Evolutionary conservation across 2,797 vertebrate species (phyloP).

Genomic region (Myotis planiceps): DNA sequence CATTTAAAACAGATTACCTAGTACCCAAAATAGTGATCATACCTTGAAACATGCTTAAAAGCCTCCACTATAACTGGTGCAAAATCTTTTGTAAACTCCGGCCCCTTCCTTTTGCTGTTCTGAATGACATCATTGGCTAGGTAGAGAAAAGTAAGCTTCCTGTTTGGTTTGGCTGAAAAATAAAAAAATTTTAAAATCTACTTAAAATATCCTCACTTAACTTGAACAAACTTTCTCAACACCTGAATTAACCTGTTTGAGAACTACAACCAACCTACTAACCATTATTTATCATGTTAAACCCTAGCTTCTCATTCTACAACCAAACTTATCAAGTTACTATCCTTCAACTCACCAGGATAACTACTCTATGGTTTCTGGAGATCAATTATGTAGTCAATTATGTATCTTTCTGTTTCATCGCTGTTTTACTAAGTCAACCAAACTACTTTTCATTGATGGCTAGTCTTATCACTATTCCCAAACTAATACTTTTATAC

Average conservation of each 20-base stretch:
- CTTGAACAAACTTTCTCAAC: neutral
- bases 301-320: slow-evolving; percentile 1
- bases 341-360: neutral
- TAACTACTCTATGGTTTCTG: neutral
- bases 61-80: slow-evolving; percentile 96
- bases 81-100: slow-evolving; percentile 99
- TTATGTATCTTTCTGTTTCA: neutral
- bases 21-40: slow-evolving; percentile 69
- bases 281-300: neutral
- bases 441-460: neutral
- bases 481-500: slow-evolving; percentile 1
- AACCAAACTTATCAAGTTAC: neutral
- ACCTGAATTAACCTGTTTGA: neutral
- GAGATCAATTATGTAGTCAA: neutral
- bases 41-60: slow-evolving; percentile 98
- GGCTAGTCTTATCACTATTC: neutral
- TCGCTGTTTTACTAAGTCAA: neutral
- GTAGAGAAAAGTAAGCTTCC: slow-evolving; percentile 98
- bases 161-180: slow-evolving; percentile 92
- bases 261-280: slow-evolving; percentile 10
- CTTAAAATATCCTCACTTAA: slow-evolving; percentile 53
- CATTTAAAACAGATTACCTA: slow-evolving; percentile 55
- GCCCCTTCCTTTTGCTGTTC: slow-evolving; percentile 99
- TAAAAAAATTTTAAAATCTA: slow-evolving; percentile 46
- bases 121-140: slow-evolving; percentile 99